Evolutionary conservation across 1,140 invertebrate genomes (phyloP), one percentile per base, ranked within the genome.

Genomic region (Triops longicaudatus): DNA sequence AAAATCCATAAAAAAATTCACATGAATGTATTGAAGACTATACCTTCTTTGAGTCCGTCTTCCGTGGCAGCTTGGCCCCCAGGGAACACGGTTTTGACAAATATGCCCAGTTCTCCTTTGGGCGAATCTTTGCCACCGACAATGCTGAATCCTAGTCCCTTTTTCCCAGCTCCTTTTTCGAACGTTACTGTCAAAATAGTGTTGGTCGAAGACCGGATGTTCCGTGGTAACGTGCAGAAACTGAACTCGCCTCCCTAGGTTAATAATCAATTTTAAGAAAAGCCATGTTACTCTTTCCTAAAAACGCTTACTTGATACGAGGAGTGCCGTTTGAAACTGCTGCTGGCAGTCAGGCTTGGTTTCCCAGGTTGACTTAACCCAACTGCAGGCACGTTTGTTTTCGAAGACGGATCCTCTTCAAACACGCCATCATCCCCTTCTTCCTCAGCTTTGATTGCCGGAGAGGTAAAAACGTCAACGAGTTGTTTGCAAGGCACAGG

Each of bases 111-210:
- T 73, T 84, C 82, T 1, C 87, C 87, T 78, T 84, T 84, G 1
- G 86, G 83, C 1, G 86, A 86, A 81, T 88, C 87, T 74, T 81
- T 81, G 26, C 87, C 87, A 22, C 87, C 87, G 27, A 88, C 87
- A 77, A 88, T 86, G 74, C 85, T 87, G 79, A 88, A 88, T 1
- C 87, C 87, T 7, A 88, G 82, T 28, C 85, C 85, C 79, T 86
- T 87, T 26, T 83, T 83, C 10, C 85, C 86, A 81, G 74, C 77
- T 9, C 86, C 86, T 81, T 87, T 87, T 78, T 84, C 80, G 44
- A 87, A 85, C 1, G 81, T 81, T 4, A 86, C 81, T 9, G 76
- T 81, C 50, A 80, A 79, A 75, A 81, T 79, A 11, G 76, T 79
- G 22, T 81, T 78, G 14, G 79, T 80, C 37, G 82, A 80, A 2